Evolutionary conservation across 2,113 vertebrate species (phyloP).

Genomic region (Amphilophus citrinellus): DNA sequence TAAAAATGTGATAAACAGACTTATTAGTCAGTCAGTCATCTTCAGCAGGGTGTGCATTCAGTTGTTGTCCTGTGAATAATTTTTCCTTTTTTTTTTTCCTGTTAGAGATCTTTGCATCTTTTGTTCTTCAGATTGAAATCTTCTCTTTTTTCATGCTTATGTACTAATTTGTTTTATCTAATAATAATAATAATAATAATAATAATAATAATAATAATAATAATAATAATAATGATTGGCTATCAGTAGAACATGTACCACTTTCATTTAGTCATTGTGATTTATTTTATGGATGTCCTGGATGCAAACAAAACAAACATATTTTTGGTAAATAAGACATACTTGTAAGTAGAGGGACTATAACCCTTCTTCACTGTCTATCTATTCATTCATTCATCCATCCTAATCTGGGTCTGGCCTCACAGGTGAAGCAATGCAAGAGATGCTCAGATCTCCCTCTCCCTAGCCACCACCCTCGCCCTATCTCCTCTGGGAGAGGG

Average conservation of each 20-base stretch:
- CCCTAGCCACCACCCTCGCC: neutral
- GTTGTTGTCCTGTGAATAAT: too few relatives aligned
- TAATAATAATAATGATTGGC: neutral
- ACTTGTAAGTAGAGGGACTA: neutral
- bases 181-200: neutral
- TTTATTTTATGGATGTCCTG: neutral
- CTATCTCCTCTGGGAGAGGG: neutral
- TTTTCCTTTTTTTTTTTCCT: too few relatives aligned
- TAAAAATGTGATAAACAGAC: too few relatives aligned
- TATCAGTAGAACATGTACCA: neutral
- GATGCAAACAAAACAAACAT: neutral
- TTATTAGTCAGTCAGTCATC: neutral
- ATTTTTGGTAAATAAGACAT: neutral
- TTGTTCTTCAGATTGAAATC: neutral
- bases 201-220: too few relatives aligned
- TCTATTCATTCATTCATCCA: neutral
- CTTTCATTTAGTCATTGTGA: neutral
- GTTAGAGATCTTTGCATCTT: too few relatives aligned
- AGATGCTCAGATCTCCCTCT: neutral
- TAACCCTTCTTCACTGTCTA: neutral
- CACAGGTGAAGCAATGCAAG: neutral
- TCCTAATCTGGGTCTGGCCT: neutral
- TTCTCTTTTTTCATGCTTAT: neutral
- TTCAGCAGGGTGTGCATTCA: neutral
- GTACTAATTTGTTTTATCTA: neutral